Percentiles rank a stretch among this genome's conserved stretches.
These are phyloP conservation scores for Sebastes alutus DNA, from an alignment of 2,797 vertebrate species.

Conservation along the genomic window DNA sequence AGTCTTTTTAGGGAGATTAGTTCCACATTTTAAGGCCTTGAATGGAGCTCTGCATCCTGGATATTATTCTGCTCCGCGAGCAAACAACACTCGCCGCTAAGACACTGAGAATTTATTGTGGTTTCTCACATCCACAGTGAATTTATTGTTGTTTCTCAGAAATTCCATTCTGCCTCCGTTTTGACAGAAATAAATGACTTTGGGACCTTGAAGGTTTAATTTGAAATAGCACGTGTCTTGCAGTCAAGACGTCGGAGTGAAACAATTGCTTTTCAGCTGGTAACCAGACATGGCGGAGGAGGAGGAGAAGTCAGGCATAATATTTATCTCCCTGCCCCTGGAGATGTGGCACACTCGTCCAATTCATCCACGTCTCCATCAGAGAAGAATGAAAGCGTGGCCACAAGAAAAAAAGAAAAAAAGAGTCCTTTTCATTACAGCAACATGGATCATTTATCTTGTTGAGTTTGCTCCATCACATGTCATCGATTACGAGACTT, in stretches of 20 bases:
- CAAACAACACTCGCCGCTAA: conserved; percentile 72
- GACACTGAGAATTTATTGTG: conserved; percentile 79
- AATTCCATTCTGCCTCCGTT: conserved; percentile 77
- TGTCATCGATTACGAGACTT: conserved; percentile 67
- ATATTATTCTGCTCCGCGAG: conserved; percentile 74
- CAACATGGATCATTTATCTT: conserved; percentile 76
- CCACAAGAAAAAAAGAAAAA: conserved; percentile 56
- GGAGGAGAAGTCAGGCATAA: conserved; percentile 68
- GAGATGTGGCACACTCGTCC: conserved; percentile 65
- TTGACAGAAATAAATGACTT: conserved; percentile 84
- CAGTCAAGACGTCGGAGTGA: conserved; percentile 77
- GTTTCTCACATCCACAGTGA: conserved; percentile 76
- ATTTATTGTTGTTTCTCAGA: conserved; percentile 81
- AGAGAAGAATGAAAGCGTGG: conserved; percentile 73
- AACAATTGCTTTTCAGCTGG: conserved; percentile 82
- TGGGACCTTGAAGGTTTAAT: conserved; percentile 86
- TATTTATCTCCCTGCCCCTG: conserved; percentile 85
- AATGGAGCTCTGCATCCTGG: conserved; percentile 74
- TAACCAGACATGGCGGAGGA: conserved; percentile 60
- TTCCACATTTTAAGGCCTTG: conserved; percentile 80
- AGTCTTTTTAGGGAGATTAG: conserved; percentile 79
- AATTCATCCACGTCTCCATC: conserved; percentile 80
- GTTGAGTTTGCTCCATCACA: conserved; percentile 51
- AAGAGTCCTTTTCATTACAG: conserved; percentile 78
- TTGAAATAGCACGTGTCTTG: conserved; percentile 81